These are phyloP conservation scores for Mirza zaza DNA, from an alignment of 2,113 vertebrate genomes.

Conservation along the genomic window DNA sequence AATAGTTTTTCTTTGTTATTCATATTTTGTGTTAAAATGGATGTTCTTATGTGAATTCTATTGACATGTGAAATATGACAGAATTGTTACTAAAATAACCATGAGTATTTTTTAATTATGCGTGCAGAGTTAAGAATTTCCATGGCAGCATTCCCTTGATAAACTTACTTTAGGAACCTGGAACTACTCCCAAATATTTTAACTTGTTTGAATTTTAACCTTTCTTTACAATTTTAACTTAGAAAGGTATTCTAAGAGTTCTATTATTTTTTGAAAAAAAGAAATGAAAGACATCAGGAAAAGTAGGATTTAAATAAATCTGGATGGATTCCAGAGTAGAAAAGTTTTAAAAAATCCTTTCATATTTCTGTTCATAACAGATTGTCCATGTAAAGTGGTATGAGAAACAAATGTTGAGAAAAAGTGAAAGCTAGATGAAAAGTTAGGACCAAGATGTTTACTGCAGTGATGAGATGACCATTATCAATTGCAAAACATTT, in stretches of 20 bases:
- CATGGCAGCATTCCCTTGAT: background rate
- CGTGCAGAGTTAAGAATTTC: background rate
- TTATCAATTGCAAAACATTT: background rate
- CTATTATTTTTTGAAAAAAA: background rate
- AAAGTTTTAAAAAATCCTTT: background rate
- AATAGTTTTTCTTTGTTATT: background rate
- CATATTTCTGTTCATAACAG: background rate
- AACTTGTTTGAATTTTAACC: background rate
- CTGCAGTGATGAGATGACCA: background rate
- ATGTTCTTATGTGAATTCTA: background rate
- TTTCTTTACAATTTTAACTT: background rate
- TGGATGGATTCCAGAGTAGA: background rate
- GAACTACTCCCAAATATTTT: background rate
- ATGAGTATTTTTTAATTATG: background rate
- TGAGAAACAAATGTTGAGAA: background rate
- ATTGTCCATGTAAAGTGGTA: background rate
- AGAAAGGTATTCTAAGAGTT: background rate
- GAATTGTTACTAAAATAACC: background rate
- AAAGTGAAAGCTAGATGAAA: background rate
- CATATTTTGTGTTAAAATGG: background rate
- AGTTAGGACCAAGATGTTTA: background rate
- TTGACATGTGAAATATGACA: background rate
- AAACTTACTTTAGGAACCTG: background rate
- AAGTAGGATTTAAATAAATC: background rate
- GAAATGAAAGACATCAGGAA: background rate